Conservation (phyloP, 2,113 vertebrate species). For the Nesogale talazaci region DNA sequence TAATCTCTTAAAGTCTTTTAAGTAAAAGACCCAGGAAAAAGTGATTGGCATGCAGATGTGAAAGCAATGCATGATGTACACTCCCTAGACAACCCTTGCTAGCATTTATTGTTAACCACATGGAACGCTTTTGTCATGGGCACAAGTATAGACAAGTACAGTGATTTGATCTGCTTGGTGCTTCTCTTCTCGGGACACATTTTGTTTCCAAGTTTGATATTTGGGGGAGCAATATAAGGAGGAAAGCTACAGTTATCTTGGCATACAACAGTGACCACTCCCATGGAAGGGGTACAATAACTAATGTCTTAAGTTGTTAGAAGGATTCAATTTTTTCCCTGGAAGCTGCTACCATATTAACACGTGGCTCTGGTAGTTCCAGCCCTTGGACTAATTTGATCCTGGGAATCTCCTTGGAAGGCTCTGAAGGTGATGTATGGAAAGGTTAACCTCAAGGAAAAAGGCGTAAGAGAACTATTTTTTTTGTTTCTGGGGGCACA, state of each 20-base stretch:
- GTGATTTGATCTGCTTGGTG: neutral
- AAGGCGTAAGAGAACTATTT: neutral
- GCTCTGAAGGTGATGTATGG: constrained; percentile 3
- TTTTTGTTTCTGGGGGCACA: neutral
- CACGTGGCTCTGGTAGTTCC: neutral
- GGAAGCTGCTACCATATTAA: constrained; percentile 45
- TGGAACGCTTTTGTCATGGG: neutral
- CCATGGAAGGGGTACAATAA: constrained; percentile 45
- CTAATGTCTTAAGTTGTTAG: constrained; percentile 40
- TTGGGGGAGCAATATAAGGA: constrained; percentile 3
- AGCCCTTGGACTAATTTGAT: constrained; percentile 44
- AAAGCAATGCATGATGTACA: constrained; percentile 22
- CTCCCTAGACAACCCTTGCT: neutral
- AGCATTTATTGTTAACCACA: neutral
- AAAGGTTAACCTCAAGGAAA: neutral
- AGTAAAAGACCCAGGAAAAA: constrained; percentile 39
- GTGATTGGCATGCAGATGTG: neutral
- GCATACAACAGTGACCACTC: neutral
- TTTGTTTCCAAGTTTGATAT: constrained; percentile 45
- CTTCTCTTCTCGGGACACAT: constrained; percentile 19
- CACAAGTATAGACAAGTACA: neutral
- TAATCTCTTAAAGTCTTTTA: constrained; percentile 22
- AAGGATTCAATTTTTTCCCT: constrained; percentile 51
- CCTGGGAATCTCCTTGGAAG: constrained; percentile 22
- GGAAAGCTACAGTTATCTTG: neutral